phyloP scores from a whole-genome alignment of 2,113 vertebrate genomes.

The Myotis lucifugus region DNA sequence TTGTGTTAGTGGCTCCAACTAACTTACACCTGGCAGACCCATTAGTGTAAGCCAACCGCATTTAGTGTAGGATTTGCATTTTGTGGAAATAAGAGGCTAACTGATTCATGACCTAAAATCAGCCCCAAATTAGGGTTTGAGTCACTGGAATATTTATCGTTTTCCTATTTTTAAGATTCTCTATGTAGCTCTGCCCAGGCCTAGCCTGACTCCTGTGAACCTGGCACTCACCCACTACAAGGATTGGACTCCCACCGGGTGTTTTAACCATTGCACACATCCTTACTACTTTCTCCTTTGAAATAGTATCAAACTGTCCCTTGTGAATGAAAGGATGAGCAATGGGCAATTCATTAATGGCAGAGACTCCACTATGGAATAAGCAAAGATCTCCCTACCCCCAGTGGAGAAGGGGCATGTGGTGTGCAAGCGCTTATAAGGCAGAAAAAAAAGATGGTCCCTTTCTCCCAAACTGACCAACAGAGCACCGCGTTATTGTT shows the following conservation, averaged over 20 bases:
- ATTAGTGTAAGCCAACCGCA: constrained; percentile 29
- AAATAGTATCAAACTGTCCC: not conserved
- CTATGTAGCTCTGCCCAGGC: not conserved
- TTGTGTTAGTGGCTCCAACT: not conserved
- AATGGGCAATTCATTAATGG: not conserved
- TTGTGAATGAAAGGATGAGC: not conserved
- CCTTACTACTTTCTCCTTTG: not conserved
- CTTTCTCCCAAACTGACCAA: not conserved
- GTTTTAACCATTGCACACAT: not conserved
- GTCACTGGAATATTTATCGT: not conserved
- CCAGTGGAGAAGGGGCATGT: not conserved
- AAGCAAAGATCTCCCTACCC: not conserved
- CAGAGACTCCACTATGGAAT: not conserved
- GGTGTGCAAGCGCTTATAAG: not conserved
- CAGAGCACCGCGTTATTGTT: not conserved
- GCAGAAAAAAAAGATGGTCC: not conserved
- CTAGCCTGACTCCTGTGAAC: not conserved
- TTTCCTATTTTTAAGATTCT: not conserved
- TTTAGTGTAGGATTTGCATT: not conserved
- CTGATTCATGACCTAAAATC: not conserved
- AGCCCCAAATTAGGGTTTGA: not conserved
- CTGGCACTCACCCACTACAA: not conserved
- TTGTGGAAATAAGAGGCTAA: not conserved
- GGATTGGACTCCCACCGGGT: not conserved
- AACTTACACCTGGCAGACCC: not conserved